Conservation (phyloP, 1,140 invertebrate genomes). For the Yoshiicerus persimilis region DNA sequence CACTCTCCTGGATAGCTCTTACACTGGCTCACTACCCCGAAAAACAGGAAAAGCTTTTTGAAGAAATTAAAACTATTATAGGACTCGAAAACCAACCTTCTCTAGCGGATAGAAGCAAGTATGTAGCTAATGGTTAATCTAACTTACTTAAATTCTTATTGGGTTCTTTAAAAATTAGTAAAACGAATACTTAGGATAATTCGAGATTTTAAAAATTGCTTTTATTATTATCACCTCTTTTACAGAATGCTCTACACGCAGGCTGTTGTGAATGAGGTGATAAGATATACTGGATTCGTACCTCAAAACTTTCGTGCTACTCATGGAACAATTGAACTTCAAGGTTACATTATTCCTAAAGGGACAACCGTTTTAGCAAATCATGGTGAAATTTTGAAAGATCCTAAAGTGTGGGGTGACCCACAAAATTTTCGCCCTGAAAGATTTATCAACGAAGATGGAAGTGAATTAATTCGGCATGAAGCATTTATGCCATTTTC, state of each 20-base stretch:
- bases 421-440: neutral
- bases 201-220: too few relatives aligned
- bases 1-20: neutral
- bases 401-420: neutral
- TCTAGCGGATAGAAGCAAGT: neutral
- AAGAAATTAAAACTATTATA: neutral
- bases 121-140: too few relatives aligned
- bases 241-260: neutral
- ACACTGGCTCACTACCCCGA: neutral
- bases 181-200: neutral
- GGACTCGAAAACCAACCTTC: neutral
- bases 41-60: neutral
- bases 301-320: neutral
- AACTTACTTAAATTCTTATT: too few relatives aligned
- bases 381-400: neutral
- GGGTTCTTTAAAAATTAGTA: too few relatives aligned
- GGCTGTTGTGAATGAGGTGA: neutral
- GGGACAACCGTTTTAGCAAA: neutral
- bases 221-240: neutral
- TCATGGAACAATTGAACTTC: neutral
- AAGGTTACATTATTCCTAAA: neutral
- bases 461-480: slow-evolving; percentile 37
- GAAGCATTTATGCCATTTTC: neutral
- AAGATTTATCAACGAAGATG: neutral
- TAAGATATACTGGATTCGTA: neutral